Conservation (phyloP, 2,888 invertebrate species). For the Ommatoiulus sabulosus region DNA sequence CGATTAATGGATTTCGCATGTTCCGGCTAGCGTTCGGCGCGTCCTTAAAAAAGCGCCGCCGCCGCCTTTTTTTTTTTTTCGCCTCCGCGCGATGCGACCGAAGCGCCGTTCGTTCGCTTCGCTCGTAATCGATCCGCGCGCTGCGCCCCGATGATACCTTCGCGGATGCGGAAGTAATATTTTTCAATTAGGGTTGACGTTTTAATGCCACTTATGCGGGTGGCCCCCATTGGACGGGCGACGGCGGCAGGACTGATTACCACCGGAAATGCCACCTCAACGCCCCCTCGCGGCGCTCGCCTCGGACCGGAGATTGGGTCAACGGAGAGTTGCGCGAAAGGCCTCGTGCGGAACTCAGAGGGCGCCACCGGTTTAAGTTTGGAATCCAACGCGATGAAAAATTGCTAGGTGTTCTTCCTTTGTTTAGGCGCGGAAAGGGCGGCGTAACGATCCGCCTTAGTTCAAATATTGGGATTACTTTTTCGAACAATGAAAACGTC, state of each 20-base stretch:
- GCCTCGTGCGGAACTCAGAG: too few relatives aligned
- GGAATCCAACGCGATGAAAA: too few relatives aligned
- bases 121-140: slow-evolving; percentile 3
- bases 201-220: slow-evolving; percentile 19
- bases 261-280: background rate
- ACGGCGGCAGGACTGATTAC: background rate
- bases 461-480: too few relatives aligned
- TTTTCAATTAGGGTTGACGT: slow-evolving; percentile 19
- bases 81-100: background rate
- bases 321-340: too few relatives aligned
- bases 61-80: background rate
- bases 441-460: too few relatives aligned
- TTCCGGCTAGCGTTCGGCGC: slow-evolving; percentile 12
- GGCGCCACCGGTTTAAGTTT: too few relatives aligned
- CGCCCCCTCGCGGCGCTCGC: background rate
- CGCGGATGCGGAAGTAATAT: slow-evolving; percentile 11
- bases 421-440: too few relatives aligned
- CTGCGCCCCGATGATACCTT: background rate
- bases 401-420: too few relatives aligned
- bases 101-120: too few relatives aligned
- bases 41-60: background rate
- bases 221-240: slow-evolving; percentile 2
- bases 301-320: background rate
- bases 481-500: too few relatives aligned
- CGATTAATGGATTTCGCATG: slow-evolving; percentile 12